phyloP scores from a whole-genome alignment of 2,888 invertebrate genomes.

The Anaspis maculata region DNA sequence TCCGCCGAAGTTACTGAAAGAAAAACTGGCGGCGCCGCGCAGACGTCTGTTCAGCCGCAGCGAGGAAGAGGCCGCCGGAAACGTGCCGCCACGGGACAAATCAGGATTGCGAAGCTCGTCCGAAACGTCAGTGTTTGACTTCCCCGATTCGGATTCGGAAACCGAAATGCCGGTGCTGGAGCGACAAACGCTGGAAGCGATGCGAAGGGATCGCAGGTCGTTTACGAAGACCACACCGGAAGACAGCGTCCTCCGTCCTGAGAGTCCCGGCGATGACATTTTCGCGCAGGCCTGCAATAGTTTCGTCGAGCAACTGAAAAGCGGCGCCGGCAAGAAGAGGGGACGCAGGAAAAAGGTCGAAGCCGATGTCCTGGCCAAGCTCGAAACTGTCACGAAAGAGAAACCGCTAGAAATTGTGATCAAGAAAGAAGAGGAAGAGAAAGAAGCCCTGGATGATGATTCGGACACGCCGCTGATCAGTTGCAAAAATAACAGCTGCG shows the following conservation, averaged over 20 bases:
- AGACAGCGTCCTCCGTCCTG: slow-evolving; percentile 22
- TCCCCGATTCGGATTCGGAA: slow-evolving; percentile 56
- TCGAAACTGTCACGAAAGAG: slow-evolving; percentile 31
- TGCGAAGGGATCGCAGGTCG: slow-evolving; percentile 48
- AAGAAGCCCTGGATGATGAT: no score
- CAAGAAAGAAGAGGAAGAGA: slow-evolving; percentile 18
- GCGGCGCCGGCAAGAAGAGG: slow-evolving; percentile 51
- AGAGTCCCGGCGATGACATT: slow-evolving; percentile 40
- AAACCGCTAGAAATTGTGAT: slow-evolving; percentile 18
- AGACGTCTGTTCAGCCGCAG: slow-evolving; percentile 52
- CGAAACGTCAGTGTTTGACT: slow-evolving; percentile 58
- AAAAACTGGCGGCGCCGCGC: slow-evolving; percentile 39
- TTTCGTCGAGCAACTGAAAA: slow-evolving; percentile 67
- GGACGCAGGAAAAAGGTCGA: slow-evolving; percentile 46
- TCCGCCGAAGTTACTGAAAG: slow-evolving; percentile 45
- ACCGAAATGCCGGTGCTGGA: slow-evolving; percentile 53
- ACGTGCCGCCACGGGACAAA: slow-evolving; percentile 40
- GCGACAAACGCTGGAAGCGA: slow-evolving; percentile 59
- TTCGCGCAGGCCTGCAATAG: slow-evolving; percentile 70
- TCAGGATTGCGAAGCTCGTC: slow-evolving; percentile 50
- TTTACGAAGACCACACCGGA: slow-evolving; percentile 39
- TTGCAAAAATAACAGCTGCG: slow-evolving; percentile 14
- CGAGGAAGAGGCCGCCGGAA: slow-evolving; percentile 42
- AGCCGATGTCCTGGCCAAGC: slow-evolving; percentile 29
- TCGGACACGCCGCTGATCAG: slow-evolving; percentile 26